Evolutionary conservation across 2,797 vertebrate genomes (phyloP).

Genomic region (Crocidura indochinensis): DNA sequence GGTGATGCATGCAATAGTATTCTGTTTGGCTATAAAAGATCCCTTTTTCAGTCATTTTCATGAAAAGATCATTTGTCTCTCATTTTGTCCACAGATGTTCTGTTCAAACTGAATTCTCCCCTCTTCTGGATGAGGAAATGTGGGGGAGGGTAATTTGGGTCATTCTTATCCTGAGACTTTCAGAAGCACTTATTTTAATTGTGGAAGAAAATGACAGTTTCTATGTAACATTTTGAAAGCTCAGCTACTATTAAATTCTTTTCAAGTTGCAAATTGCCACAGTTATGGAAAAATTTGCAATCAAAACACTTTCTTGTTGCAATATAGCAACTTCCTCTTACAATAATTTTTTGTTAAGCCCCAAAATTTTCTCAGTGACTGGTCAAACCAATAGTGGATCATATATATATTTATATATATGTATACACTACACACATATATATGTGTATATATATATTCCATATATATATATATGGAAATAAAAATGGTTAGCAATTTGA

Average conservation of each 20-base stretch:
- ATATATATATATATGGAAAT: constrained; percentile 42
- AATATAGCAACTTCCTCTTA: constrained; percentile 79
- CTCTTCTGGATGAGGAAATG: constrained; percentile 74
- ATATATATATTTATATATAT: constrained; percentile 23
- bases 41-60: constrained; percentile 76
- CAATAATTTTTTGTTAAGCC: constrained; percentile 82
- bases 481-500: constrained; percentile 73
- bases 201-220: constrained; percentile 84
- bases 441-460: no score
- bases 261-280: constrained; percentile 85
- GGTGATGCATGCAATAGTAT: constrained; percentile 74
- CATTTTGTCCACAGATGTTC: constrained; percentile 84
- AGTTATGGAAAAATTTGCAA: constrained; percentile 83
- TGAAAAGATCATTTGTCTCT: constrained; percentile 85
- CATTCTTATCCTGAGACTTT: constrained; percentile 81
- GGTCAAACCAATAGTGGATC: constrained; percentile 70
- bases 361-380: constrained; percentile 78
- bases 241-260: constrained; percentile 86
- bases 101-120: constrained; percentile 65
- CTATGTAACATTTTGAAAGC: constrained; percentile 83
- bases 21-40: constrained; percentile 80
- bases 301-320: constrained; percentile 82
- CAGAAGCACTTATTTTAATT: constrained; percentile 84
- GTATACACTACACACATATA: no score
- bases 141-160: constrained; percentile 81